phyloP scores from a whole-genome alignment of 2,797 vertebrate genomes.

The Chlorospingus flavigularis region DNA sequence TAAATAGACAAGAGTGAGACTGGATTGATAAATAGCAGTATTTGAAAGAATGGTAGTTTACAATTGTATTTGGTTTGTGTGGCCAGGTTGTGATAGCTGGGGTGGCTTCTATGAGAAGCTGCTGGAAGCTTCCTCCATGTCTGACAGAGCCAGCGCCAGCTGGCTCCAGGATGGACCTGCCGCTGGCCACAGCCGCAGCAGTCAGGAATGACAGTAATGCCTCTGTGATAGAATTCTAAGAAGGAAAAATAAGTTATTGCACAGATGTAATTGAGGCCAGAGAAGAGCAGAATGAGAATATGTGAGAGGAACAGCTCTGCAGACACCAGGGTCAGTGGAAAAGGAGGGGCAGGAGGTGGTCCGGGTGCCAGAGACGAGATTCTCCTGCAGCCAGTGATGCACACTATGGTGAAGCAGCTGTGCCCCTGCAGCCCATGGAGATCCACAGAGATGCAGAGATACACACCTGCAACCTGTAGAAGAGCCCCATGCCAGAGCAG shows the following conservation, averaged over 20 bases:
- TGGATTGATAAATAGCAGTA: background rate
- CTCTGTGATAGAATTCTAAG: background rate
- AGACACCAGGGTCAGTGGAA: background rate
- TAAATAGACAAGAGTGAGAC: constrained; percentile 28
- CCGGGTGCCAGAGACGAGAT: rapidly evolving
- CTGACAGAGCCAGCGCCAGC: rapidly evolving
- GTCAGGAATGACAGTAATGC: background rate
- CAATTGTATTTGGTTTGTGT: background rate
- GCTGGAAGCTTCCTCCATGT: background rate
- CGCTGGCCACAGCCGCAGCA: rapidly evolving
- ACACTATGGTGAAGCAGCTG: background rate
- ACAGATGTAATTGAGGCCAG: background rate
- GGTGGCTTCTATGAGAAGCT: background rate
- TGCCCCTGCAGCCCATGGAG: background rate
- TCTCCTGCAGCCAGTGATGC: background rate
- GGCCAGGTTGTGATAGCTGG: background rate
- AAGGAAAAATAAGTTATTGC: background rate
- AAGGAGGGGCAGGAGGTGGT: background rate
- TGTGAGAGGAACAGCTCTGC: background rate
- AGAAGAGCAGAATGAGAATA: background rate
- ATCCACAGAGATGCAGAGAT: background rate
- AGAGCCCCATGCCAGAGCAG: background rate
- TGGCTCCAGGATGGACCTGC: background rate
- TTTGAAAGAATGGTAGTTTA: background rate
- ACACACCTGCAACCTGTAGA: background rate